These are phyloP conservation scores for Boleophthalmus pectinirostris DNA, from an alignment of 2,113 vertebrate genomes.

Conservation along the genomic window DNA sequence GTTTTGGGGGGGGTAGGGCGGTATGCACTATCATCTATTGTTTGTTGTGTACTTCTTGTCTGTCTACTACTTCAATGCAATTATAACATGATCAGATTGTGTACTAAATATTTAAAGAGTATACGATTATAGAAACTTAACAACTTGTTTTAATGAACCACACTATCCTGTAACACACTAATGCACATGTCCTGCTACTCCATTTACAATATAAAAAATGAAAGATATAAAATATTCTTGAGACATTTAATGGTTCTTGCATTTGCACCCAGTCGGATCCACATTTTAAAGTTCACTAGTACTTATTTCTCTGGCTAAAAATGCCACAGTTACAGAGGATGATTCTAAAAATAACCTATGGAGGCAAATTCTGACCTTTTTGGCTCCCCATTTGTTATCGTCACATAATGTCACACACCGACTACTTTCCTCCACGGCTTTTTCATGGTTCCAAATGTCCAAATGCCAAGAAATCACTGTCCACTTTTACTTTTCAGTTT, in stretches of 20 bases:
- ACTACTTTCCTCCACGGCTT: background rate
- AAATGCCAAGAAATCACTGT: background rate
- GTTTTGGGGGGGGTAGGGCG: too few relatives aligned
- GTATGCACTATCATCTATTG: too few relatives aligned
- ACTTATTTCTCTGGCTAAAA: constrained; percentile 5
- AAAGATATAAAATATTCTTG: background rate
- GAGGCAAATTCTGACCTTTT: constrained; percentile 7
- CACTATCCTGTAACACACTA: too few relatives aligned
- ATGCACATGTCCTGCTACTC: background rate
- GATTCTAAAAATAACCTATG: constrained; percentile 1
- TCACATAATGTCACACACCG: constrained; percentile 6
- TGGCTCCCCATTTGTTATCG: constrained; percentile 2
- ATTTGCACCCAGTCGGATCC: background rate
- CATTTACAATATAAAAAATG: background rate
- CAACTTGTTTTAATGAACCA: too few relatives aligned
- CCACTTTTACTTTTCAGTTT: background rate
- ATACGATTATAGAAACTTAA: too few relatives aligned
- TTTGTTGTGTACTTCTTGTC: too few relatives aligned
- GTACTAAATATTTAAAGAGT: too few relatives aligned
- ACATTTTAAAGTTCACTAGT: constrained; percentile 2
- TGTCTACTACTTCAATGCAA: too few relatives aligned
- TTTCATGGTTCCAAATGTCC: background rate
- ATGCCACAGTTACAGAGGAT: background rate
- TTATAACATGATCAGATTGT: too few relatives aligned
- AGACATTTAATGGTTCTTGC: background rate